Evolutionary conservation across 2,888 invertebrate species (phyloP).

Genomic region (Patella caerulea): DNA sequence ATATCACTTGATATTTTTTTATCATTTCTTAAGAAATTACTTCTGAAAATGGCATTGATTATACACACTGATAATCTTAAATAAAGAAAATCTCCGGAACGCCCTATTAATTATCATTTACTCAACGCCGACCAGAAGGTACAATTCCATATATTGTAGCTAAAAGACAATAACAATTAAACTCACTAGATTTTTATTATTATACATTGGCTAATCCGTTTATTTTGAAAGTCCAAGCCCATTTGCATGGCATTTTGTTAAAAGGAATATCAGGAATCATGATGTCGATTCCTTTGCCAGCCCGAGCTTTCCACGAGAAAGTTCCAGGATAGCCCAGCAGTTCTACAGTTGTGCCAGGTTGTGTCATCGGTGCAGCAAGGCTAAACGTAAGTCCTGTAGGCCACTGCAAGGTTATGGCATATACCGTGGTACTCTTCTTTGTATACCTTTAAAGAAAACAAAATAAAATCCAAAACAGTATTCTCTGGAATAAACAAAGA

Average conservation of each 20-base stretch:
- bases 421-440: conserved; percentile 73
- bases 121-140: too few relatives aligned
- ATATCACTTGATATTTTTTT: too few relatives aligned
- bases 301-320: conserved; percentile 40
- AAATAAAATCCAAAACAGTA: not conserved
- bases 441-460: conserved; percentile 50
- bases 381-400: conserved; percentile 76
- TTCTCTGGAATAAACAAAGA: too few relatives aligned
- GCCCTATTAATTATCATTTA: too few relatives aligned
- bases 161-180: too few relatives aligned
- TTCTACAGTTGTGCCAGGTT: conserved; percentile 69
- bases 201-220: conserved; percentile 39
- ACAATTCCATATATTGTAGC: too few relatives aligned
- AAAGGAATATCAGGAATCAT: conserved; percentile 54
- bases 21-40: too few relatives aligned
- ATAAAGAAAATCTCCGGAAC: too few relatives aligned
- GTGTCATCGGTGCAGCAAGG: conserved; percentile 72
- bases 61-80: too few relatives aligned
- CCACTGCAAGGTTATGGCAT: conserved; percentile 82
- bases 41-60: too few relatives aligned
- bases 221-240: conserved; percentile 67
- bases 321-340: conserved; percentile 74
- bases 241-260: conserved; percentile 57
- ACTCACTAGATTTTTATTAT: not conserved
- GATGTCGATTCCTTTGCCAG: conserved; percentile 53